phyloP scores from a whole-genome alignment of 2,888 invertebrate genomes.

The Cetonia aurata region DNA sequence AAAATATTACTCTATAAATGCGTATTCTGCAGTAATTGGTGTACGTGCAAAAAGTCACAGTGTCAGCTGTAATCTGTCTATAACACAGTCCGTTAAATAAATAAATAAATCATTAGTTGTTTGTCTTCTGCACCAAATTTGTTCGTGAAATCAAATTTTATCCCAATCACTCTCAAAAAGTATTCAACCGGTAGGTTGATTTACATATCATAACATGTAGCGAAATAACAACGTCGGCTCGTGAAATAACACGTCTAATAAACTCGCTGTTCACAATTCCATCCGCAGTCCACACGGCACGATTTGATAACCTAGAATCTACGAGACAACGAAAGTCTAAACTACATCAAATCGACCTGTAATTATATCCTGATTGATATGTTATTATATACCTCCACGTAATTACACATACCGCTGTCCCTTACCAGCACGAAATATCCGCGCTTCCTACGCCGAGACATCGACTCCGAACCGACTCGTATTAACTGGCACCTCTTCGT shows the following conservation, averaged over 20 bases:
- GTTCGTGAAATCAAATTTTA: too few relatives aligned
- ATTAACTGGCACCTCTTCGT: slow-evolving; percentile 50
- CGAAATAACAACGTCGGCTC: background rate
- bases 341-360: slow-evolving; percentile 51
- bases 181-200: too few relatives aligned
- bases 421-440: slow-evolving; percentile 55
- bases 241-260: slow-evolving; percentile 6
- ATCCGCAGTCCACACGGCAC: background rate
- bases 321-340: slow-evolving; percentile 48
- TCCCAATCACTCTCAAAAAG: too few relatives aligned
- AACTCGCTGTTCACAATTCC: background rate
- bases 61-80: too few relatives aligned
- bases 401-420: slow-evolving; percentile 57
- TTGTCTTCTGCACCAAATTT: too few relatives aligned
- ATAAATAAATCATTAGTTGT: too few relatives aligned
- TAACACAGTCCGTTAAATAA: too few relatives aligned
- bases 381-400: slow-evolving; percentile 65
- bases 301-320: slow-evolving; percentile 51
- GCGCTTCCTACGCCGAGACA: slow-evolving; percentile 4
- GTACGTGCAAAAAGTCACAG: too few relatives aligned
- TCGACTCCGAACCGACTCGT: background rate
- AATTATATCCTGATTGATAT: slow-evolving; percentile 65
- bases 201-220: too few relatives aligned
- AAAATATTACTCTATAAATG: too few relatives aligned
- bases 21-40: too few relatives aligned